Evolutionary conservation across 2,888 invertebrate genomes (phyloP).

Genomic region (Adineta ricciae): DNA sequence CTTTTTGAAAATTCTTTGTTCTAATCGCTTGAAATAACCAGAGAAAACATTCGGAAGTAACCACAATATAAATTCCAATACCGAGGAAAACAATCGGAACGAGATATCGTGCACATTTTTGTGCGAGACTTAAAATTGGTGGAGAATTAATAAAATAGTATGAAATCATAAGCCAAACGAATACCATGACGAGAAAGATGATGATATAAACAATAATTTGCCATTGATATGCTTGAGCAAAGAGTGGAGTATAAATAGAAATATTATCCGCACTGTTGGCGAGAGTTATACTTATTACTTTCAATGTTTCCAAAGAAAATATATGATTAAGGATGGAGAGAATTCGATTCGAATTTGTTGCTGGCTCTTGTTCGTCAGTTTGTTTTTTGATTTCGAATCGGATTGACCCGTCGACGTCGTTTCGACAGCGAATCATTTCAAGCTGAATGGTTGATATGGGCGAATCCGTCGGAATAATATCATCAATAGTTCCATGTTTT

Average conservation of each 20-base stretch:
- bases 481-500: not conserved
- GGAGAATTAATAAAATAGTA: conserved; percentile 7
- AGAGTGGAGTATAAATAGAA: conserved; percentile 7
- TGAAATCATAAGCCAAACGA: not conserved
- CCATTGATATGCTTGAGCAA: conserved; percentile 6
- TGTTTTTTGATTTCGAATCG: not conserved
- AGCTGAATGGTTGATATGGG: not conserved
- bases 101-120: conserved; percentile 11
- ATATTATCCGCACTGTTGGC: not conserved
- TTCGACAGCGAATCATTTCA: not conserved
- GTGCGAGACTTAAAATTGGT: not conserved
- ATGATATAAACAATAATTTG: not conserved
- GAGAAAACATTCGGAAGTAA: not conserved
- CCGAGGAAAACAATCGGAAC: not conserved
- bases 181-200: not conserved
- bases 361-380: not conserved
- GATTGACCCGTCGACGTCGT: not conserved
- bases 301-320: conserved; percentile 2
- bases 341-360: no score
- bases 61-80: not conserved
- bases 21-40: not conserved
- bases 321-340: not conserved
- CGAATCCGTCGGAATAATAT: not conserved
- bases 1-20: not conserved
- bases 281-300: not conserved